These are phyloP conservation scores for Apotomis capreana DNA, from an alignment of 2,888 invertebrate genomes.

Conservation along the genomic window DNA sequence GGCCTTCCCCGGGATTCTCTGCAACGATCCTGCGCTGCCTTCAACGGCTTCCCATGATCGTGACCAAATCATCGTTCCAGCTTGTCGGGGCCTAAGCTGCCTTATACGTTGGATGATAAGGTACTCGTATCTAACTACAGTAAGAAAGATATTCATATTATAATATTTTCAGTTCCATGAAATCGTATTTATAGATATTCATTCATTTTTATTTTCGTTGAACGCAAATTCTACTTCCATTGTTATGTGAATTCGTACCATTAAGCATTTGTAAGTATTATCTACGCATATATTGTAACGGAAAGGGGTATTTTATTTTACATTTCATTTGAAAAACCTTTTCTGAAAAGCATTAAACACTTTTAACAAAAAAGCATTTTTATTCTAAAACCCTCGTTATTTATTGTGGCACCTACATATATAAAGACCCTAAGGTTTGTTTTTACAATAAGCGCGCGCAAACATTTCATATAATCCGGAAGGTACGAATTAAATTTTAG, in stretches of 20 bases:
- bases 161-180: too few relatives aligned
- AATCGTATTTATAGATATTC: too few relatives aligned
- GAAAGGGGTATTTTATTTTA: background rate
- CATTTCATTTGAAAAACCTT: constrained; percentile 15
- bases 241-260: background rate
- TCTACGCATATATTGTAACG: background rate
- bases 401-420: constrained; percentile 35
- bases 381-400: constrained; percentile 31
- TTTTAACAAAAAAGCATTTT: constrained; percentile 30
- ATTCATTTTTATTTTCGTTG: too few relatives aligned
- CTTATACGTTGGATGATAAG: too few relatives aligned
- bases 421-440: constrained; percentile 37
- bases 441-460: constrained; percentile 50
- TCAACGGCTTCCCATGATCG: too few relatives aligned
- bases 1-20: too few relatives aligned
- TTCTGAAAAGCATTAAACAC: constrained; percentile 29
- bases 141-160: too few relatives aligned
- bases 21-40: too few relatives aligned
- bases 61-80: too few relatives aligned
- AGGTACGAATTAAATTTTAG: constrained; percentile 80
- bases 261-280: background rate
- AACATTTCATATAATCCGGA: constrained; percentile 76
- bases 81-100: too few relatives aligned
- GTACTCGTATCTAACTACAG: too few relatives aligned
- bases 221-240: too few relatives aligned